phyloP scores from a whole-genome alignment of 1,140 invertebrate genomes.

The Pseudachorutes palmiensis region DNA sequence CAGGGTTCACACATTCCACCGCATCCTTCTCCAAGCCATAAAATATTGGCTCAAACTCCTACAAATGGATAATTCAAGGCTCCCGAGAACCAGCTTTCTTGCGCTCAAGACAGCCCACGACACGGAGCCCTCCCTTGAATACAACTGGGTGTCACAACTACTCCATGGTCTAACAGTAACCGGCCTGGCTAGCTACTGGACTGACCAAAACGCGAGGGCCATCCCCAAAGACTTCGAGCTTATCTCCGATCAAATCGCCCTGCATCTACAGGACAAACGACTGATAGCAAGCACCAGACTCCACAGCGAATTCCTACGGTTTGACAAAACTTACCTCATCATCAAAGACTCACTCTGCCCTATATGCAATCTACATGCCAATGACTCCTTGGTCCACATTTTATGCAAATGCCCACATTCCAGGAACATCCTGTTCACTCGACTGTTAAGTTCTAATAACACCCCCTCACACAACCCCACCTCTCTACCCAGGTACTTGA shows the following conservation, averaged over 20 bases:
- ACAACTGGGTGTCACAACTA: neutral
- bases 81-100: neutral
- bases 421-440: neutral
- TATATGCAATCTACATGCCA: neutral
- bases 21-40: neutral
- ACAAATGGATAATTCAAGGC: neutral
- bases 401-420: neutral
- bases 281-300: neutral
- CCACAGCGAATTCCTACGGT: neutral
- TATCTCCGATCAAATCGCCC: too few species aligned
- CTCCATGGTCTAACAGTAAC: too few species aligned
- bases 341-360: neutral
- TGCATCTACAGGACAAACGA: too few species aligned
- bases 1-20: neutral
- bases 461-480: neutral
- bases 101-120: neutral
- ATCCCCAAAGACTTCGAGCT: too few species aligned
- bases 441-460: neutral
- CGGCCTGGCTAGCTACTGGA: too few species aligned
- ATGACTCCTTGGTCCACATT: neutral
- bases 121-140: neutral
- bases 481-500: too few species aligned
- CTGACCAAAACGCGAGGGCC: too few species aligned
- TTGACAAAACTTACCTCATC: neutral
- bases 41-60: neutral